A percentile compares a stretch with the other conserved stretches of the same genome.
Conservation (phyloP, 2,888 invertebrate species). For the Drosophila cognata region DNA sequence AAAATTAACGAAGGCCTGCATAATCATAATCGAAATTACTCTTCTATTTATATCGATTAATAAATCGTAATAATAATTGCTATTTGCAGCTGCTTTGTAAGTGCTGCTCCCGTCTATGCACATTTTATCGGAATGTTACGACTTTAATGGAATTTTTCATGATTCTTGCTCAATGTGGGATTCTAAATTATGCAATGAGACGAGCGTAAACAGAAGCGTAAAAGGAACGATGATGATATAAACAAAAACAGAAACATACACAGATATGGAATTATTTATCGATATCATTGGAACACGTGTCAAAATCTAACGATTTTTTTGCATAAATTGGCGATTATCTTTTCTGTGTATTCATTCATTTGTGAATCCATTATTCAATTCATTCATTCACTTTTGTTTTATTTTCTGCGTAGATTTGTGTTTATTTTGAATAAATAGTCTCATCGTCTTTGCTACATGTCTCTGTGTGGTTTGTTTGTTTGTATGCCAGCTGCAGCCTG, state of each 20-base stretch:
- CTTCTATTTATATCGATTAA: background rate
- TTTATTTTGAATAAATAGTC: slow-evolving; percentile 32
- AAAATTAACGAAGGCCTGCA: background rate
- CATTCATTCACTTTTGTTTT: slow-evolving; percentile 25
- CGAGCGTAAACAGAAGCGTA: slow-evolving; percentile 22
- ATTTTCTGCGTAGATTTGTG: slow-evolving; percentile 6
- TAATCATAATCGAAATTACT: background rate
- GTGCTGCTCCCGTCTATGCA: slow-evolving; percentile 26
- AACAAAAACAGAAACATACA: slow-evolving; percentile 11
- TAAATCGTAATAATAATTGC: background rate
- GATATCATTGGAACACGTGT: slow-evolving; percentile 35
- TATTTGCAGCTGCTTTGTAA: background rate
- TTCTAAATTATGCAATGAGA: slow-evolving; percentile 50
- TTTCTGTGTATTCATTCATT: slow-evolving; percentile 1
- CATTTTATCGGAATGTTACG: slow-evolving; percentile 19
- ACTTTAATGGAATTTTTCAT: slow-evolving; percentile 41
- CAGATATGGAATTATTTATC: slow-evolving; percentile 10
- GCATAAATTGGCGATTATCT: slow-evolving; percentile 7
- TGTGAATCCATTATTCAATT: slow-evolving; percentile 2
- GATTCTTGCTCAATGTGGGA: slow-evolving; percentile 26
- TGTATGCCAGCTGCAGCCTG: slow-evolving; percentile 13
- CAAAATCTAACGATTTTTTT: slow-evolving; percentile 9
- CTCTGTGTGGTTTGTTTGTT: slow-evolving; percentile 3
- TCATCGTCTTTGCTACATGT: background rate
- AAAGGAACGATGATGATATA: slow-evolving; percentile 12